Conservation (phyloP, 2,113 vertebrate species). For the Amblyornis subalaris region DNA sequence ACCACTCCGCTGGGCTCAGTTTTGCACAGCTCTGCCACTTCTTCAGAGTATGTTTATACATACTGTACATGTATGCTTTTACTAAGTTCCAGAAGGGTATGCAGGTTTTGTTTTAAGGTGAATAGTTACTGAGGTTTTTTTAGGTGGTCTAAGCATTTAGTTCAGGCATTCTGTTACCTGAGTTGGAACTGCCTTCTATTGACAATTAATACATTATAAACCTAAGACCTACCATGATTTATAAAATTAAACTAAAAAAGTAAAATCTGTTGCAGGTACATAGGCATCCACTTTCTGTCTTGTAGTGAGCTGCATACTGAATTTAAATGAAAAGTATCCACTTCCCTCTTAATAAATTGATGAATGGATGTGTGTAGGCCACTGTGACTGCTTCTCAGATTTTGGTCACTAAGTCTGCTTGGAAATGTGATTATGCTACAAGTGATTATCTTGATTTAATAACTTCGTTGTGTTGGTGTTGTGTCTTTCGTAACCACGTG, state of each 20-base stretch:
- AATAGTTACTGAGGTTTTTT: neutral
- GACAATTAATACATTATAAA: neutral
- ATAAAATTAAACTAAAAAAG: neutral
- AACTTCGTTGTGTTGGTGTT: neutral
- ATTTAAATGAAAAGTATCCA: neutral
- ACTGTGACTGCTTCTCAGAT: neutral
- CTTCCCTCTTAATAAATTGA: neutral
- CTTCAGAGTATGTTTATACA: neutral
- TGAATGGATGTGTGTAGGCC: neutral
- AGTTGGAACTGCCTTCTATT: neutral
- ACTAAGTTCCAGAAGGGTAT: neutral
- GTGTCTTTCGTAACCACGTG: fast-evolving
- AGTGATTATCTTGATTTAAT: neutral
- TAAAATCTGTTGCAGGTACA: neutral
- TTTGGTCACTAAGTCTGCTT: neutral
- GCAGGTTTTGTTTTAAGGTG: neutral
- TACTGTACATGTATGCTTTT: neutral
- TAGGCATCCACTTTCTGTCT: neutral
- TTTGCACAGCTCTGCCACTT: fast-evolving
- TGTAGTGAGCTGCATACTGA: neutral
- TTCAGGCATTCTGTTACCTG: neutral
- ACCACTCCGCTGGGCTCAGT: neutral
- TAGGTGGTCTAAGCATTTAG: neutral
- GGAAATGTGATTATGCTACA: neutral
- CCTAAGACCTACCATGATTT: neutral